A percentile compares a stretch with the other conserved stretches of the same genome.
Evolutionary conservation across 2,797 vertebrate species (phyloP).

Genomic region (Sitta carolinensis): DNA sequence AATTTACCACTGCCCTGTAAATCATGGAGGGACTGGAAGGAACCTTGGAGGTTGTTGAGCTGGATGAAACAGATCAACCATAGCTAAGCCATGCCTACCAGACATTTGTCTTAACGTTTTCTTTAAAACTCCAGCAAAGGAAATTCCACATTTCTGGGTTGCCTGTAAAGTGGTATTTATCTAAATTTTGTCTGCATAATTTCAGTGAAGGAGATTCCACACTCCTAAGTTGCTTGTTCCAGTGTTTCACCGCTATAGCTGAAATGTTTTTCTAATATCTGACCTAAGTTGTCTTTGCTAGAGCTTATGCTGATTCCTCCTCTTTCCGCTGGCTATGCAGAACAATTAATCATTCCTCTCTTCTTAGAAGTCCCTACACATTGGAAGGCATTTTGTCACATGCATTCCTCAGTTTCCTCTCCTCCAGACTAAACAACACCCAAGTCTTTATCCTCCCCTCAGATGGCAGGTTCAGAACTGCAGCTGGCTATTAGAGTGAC

Average conservation of each 20-base stretch:
- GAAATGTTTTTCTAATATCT: constrained; percentile 50
- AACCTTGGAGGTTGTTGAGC: background rate
- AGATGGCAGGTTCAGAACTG: background rate
- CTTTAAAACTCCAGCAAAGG: background rate
- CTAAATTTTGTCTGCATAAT: constrained; percentile 43
- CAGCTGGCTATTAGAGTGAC: background rate
- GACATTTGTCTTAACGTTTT: background rate
- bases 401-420: constrained; percentile 52
- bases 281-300: constrained; percentile 25
- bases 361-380: background rate
- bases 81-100: constrained; percentile 15
- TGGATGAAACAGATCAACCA: constrained; percentile 7
- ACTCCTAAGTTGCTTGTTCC: background rate
- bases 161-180: constrained; percentile 48
- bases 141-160: constrained; percentile 55
- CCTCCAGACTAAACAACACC: constrained; percentile 51
- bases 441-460: background rate
- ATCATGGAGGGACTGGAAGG: background rate
- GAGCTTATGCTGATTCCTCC: constrained; percentile 10
- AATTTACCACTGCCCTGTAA: background rate
- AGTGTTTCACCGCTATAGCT: background rate
- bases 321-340: background rate
- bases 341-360: constrained; percentile 12
- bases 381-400: constrained; percentile 32
- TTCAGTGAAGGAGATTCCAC: constrained; percentile 27